Conservation (phyloP, 2,888 invertebrate species). For the Drosophila emarginata region DNA sequence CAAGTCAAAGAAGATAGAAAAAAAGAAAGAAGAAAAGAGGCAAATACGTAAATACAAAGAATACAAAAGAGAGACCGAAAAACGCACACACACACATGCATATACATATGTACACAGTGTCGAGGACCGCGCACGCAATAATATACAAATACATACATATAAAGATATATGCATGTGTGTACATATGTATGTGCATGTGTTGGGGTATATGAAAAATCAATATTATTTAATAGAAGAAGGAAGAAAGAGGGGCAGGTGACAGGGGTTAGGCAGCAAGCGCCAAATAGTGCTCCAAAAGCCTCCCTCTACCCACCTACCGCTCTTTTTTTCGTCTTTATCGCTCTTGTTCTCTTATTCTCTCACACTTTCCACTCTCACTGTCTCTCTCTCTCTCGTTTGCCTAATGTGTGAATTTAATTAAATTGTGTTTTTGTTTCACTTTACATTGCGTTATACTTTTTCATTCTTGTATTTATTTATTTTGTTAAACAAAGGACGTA, state of each 20-base stretch:
- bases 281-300: constrained; percentile 57
- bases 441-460: constrained; percentile 58
- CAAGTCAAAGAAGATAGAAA: constrained; percentile 44
- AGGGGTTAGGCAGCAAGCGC: constrained; percentile 33
- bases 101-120: constrained; percentile 29
- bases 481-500: constrained; percentile 65
- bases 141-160: constrained; percentile 29
- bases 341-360: constrained; percentile 33
- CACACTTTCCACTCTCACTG: constrained; percentile 17
- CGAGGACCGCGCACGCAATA: constrained; percentile 32
- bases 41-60: constrained; percentile 18
- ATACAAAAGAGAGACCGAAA: constrained; percentile 65
- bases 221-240: constrained; percentile 71
- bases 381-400: constrained; percentile 10
- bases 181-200: constrained; percentile 45
- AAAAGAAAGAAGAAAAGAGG: constrained; percentile 46
- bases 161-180: constrained; percentile 46
- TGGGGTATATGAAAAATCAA: constrained; percentile 75
- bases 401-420: constrained; percentile 54
- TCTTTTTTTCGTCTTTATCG: constrained; percentile 16
- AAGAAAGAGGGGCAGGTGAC: constrained; percentile 9
- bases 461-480: constrained; percentile 57
- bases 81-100: constrained; percentile 44
- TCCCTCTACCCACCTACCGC: constrained; percentile 30
- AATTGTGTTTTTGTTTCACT: constrained; percentile 58